Evolutionary conservation across 2,888 invertebrate genomes (phyloP), one percentile per base, ranked within the genome.

Genomic region (Eupithecia inturbata): DNA sequence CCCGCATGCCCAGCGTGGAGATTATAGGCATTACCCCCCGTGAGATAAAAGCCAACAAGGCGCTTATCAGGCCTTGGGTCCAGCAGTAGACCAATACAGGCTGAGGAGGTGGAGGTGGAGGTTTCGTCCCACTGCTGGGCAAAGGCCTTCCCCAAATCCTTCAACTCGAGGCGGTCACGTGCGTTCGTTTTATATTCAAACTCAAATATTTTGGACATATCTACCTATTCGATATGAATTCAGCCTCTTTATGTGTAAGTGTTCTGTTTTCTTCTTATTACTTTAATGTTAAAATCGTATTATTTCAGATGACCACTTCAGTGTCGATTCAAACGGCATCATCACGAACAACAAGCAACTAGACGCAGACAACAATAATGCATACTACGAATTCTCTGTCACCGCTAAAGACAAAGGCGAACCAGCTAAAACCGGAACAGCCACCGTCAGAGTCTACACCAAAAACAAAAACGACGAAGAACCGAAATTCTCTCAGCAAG

Each of bases 401-500:
- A 98, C 98, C 3, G 99, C 99, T 12, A 98, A 97, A 88, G 99
- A 99, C 88, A 98, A 98, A 91, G 99, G 99, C 7, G 98, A 98
- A 88, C 98, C 99, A 0, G 96, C 98, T 0, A 97, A 98, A 89
- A 98, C 97, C 0, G 99, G 99, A 67, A 97, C 97, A 0, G 99
- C 99, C 0, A 99, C 98, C 0, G 99, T 99, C 22, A 96, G 99
- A 74, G 97, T 99, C 73, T 99, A 99, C 87, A 99, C 99, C n/a
- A 98, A 98, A 86, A 99, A 99, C 87, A 99, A 99, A 91, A 99
- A 99, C 91, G 99, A 99, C 87, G 99, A 99, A 91, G 98, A 98
- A 86, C 99, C 99, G 0, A 98, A 98, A 89, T 99, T 99, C 89
- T 98, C 98, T 0, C 99, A 99, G 85, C 98, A 98, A 95, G 98